Evolutionary conservation across 2,797 vertebrate genomes (phyloP), one percentile per base, ranked within the genome.

Genomic region (Sebastes matsubarae): DNA sequence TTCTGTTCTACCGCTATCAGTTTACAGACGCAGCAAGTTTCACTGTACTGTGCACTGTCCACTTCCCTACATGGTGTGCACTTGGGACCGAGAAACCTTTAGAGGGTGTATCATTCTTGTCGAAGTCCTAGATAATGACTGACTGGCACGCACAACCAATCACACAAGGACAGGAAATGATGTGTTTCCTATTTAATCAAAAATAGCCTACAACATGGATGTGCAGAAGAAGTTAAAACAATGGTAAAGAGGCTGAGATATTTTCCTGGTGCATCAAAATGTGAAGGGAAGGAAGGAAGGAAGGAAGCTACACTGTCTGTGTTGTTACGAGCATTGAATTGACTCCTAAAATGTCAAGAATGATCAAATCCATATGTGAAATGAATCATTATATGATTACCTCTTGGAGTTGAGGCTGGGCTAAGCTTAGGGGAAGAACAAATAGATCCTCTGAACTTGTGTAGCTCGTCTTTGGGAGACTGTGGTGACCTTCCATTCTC

Each of bases 1-100:
- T 65, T 80, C 84, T 32, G 34, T 55, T 75, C 63, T 89, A 72
- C 16, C 70, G 86, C 89, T 89, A 91, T 91, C 90, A 76, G 80
- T 76, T 34, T 30, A 75, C 68, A 71, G 38, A 75, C 69, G 46
- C 69, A 20, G 27, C n/a, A 72, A 22, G 42, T 85, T 79, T 80
- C 20, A 76, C 76, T 84, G 80, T 54, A 46, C 57, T 52, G 66
- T 36, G 57, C 73, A 60, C 71, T 59, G 71, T 84, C 50, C 77
- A 75, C 82, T 83, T 77, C 90, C 89, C 82, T 92, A 94, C 77
- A 92, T 87, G 93, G 89, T 7, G 7, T 22, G 86, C 79, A 59
- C 13, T 88, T 61, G 77, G 38, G 63, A 88, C 72, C 10, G 46
- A 81, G 11, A 70, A 12, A 12, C 20, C 34, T 77, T 34, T 2